Evolutionary conservation across 2,113 vertebrate species (phyloP).

Genomic region (Pimephales promelas): DNA sequence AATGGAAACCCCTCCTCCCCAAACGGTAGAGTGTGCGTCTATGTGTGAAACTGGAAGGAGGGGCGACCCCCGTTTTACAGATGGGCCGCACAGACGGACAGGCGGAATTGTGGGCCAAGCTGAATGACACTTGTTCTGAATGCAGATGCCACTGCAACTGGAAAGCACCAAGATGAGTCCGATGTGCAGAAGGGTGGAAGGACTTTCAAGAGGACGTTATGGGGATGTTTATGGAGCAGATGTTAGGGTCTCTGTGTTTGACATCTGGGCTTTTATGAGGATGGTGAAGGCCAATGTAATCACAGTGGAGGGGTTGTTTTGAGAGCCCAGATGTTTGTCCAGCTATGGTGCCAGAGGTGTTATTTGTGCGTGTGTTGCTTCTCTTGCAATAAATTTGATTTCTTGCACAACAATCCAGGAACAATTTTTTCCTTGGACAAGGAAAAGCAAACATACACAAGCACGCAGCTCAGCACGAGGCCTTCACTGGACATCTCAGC

Average conservation of each 20-base stretch:
- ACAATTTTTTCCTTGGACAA: not conserved
- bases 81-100: conserved; percentile 67
- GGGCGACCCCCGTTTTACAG: conserved; percentile 57
- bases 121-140: conserved; percentile 45
- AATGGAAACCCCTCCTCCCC: not conserved
- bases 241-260: conserved; percentile 73
- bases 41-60: conserved; percentile 41
- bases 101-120: conserved; percentile 61
- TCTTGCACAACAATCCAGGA: not conserved
- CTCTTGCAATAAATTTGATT: conserved; percentile 7
- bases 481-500: not conserved
- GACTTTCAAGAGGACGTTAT: conserved; percentile 14
- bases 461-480: not conserved
- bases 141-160: conserved; percentile 52
- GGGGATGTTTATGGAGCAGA: conserved; percentile 65
- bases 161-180: not conserved
- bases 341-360: conserved; percentile 56
- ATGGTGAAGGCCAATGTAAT: conserved; percentile 66
- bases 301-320: conserved; percentile 53
- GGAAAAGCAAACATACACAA: not conserved
- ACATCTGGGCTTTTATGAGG: conserved; percentile 66
- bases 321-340: conserved; percentile 54
- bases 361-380: conserved; percentile 19
- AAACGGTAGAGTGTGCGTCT: conserved; percentile 16
- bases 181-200: not conserved